Evolutionary conservation across 2,888 invertebrate genomes (phyloP), one percentile per base, ranked within the genome.

Genomic region (Plemyria rubiginata): DNA sequence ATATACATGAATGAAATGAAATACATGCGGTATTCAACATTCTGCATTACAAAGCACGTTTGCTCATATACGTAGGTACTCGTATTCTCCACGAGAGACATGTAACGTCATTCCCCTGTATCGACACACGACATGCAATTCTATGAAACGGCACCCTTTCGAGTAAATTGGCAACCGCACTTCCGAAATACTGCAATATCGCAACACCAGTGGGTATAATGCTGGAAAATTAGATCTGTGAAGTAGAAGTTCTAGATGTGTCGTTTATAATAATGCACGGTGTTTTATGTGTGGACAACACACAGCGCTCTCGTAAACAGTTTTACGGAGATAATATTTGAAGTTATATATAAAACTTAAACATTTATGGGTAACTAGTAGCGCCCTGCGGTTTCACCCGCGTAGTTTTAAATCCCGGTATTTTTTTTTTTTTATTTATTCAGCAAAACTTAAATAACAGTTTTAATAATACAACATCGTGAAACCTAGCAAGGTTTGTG

Each of bases 91-190:
- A 51, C 36, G 49, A 65, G 50, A 54, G 64, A 60, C 55, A 55
- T 54, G 55, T 57, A 54, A 57, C 56, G 64, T 65, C 64, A 64
- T 64, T 64, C 49, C 36, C 48, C 32, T 56, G 53, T 54, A 60
- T 60, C 64, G 60, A 65, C 61, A 59, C 46, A 56, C 60, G 66
- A 60, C 65, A 65, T 64, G 67, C 70, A 67, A 66, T 68, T 63
- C 68, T 61, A 59, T 56, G 58, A 60, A 68, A 68, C 63, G 65
- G 65, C 55, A 59, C 63, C 67, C 70, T 68, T 68, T 70, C 67
- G 50, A 64, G 58, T 63, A 66, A 67, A 70, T 70, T 70, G 70
- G 65, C 65, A 59, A 59, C 70, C 68, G 63, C 66, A 68, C 67
- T 68, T 68, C 62, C 58, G 63, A 62, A 60, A 61, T 60, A 60